These are phyloP conservation scores for Dexiosoma caninum DNA, from an alignment of 2,888 invertebrate species.

Conservation along the genomic window DNA sequence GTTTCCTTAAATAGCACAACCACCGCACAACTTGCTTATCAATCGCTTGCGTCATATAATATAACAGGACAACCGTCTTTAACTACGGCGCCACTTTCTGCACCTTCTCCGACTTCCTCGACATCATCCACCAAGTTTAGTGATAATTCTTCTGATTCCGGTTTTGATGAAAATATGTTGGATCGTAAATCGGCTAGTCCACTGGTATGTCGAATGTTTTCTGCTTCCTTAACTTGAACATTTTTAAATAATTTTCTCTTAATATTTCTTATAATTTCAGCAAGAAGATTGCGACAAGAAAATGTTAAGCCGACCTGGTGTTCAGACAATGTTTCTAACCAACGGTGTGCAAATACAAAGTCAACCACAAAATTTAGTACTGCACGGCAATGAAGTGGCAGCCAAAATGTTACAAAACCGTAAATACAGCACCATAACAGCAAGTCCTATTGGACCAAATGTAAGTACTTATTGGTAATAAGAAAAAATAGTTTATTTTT, in stretches of 20 bases:
- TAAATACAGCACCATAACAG: conserved; percentile 61
- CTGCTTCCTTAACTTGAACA: neutral
- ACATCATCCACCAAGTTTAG: conserved; percentile 78
- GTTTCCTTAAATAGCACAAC: conserved; percentile 20
- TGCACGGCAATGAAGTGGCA: conserved; percentile 73
- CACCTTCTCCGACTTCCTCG: conserved; percentile 71
- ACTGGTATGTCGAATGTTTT: conserved; percentile 67
- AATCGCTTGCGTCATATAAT: conserved; percentile 50
- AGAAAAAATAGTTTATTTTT: too few species aligned
- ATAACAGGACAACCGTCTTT: conserved; percentile 28
- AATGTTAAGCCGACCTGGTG: conserved; percentile 65
- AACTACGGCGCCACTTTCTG: conserved; percentile 55
- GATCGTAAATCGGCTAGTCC: conserved; percentile 76
- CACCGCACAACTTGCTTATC: conserved; percentile 38
- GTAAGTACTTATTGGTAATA: too few species aligned
- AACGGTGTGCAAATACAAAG: conserved; percentile 72
- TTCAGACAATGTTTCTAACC: conserved; percentile 73
- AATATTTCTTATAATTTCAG: conserved; percentile 60
- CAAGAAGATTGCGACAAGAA: conserved; percentile 73
- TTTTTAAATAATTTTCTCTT: neutral
- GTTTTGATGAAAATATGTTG: conserved; percentile 81
- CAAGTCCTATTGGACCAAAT: conserved; percentile 25
- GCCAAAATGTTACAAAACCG: conserved; percentile 72
- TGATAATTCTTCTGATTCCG: conserved; percentile 86
- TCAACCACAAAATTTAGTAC: conserved; percentile 71